Evolutionary conservation across 2,888 invertebrate genomes (phyloP).

Genomic region (Drosophila parthenogenetica): DNA sequence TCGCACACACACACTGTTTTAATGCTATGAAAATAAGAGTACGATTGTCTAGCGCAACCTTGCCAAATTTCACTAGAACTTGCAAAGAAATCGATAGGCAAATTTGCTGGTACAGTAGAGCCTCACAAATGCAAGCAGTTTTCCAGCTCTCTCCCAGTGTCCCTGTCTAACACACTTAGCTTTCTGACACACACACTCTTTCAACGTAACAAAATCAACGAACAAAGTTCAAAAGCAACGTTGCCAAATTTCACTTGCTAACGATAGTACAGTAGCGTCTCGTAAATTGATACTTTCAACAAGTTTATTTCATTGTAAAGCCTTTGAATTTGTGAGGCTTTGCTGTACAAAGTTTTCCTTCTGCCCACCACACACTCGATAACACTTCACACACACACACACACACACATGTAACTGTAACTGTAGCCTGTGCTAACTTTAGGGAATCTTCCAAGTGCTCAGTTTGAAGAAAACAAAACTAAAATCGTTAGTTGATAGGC

Average conservation of each 20-base stretch:
- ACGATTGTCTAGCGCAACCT: neutral
- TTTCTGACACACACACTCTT: no score
- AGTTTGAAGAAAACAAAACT: conserved; percentile 50
- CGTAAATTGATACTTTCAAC: no score
- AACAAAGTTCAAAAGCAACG: neutral
- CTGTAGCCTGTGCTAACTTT: conserved; percentile 57
- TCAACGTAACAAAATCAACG: no score
- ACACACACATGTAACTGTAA: conserved; percentile 12
- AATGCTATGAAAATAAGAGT: no score
- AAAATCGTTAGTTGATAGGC: conserved; percentile 38
- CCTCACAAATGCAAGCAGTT: neutral
- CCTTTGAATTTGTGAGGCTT: neutral
- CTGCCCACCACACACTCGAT: neutral
- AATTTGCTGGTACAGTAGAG: neutral
- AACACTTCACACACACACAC: conserved; percentile 6
- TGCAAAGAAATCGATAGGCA: neutral
- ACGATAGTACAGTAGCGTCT: conserved; percentile 12
- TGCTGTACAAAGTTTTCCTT: neutral
- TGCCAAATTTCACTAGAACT: conserved; percentile 6
- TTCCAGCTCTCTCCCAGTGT: no score
- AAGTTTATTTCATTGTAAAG: neutral
- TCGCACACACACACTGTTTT: neutral
- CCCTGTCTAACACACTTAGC: no score
- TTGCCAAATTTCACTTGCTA: conserved; percentile 14
- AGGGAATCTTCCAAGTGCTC: conserved; percentile 75